Evolutionary conservation across 2,888 invertebrate genomes (phyloP), one percentile per base, ranked within the genome.

Genomic region (Dioctria rufipes): DNA sequence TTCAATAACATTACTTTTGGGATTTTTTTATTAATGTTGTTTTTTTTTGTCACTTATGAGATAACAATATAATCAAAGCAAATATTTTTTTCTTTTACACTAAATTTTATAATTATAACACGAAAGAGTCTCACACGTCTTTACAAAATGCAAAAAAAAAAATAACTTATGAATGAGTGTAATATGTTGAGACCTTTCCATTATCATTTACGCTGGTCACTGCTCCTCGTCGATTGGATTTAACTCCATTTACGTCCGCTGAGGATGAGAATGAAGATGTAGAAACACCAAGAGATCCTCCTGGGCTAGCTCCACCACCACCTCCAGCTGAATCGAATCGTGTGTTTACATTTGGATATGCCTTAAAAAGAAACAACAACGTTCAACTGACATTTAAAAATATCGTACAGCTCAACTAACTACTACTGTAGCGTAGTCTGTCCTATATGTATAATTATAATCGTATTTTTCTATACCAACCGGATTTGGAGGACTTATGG

Each of bases 141-240:
- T 9, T 42, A 25, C 25, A 25, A 25, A 25, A 25, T 25, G 25
- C 25, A 25, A 25, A 25, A 25, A 25, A 25, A 25, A 25, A 25
- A 39, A 11, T 25, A 13, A 11, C 9, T 80, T 88, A 89, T n/a
- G 87, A 87, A 80, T 87, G 85, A 60, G 86, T 86, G 58, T 85
- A 85, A 80, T 93, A 93, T 67, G 91, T 91, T 79, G 92, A 92
- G 61, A 95, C 86, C 86, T 92, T 93, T 82, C 95, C 95, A 85
- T 95, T 94, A 84, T 95, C 92, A 85, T 95, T 93, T 78, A 95
- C 90, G 0, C 92, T 90, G 6, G 95, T 94, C 63, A 92, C 89
- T 0, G 94, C 92, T 66, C 91, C 90, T 82, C 93, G 91, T 82
- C 89, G 90, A 73, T 86, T 90, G 11, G 87, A 85, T 75, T 90